phyloP scores from a whole-genome alignment of 1,140 invertebrate genomes.

The Leptopilina clavipes region DNA sequence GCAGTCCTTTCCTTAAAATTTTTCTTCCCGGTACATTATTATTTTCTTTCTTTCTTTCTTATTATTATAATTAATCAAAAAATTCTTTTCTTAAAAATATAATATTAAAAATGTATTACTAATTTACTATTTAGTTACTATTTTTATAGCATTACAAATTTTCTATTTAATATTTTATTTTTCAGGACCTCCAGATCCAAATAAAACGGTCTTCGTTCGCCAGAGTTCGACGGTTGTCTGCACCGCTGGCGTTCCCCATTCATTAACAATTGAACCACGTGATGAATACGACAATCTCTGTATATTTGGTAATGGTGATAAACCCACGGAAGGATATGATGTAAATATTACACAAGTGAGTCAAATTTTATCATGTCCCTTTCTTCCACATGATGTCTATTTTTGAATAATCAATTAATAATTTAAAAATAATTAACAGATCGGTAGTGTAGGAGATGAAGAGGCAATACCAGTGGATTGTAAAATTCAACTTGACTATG shows the following conservation, averaged over 20 bases:
- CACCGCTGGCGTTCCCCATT: slow-evolving; percentile 84
- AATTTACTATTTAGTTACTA: too few relatives aligned
- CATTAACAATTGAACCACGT: slow-evolving; percentile 89
- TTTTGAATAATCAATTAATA: slow-evolving; percentile 33
- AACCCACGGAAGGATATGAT: slow-evolving; percentile 79
- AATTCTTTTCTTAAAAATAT: too few relatives aligned
- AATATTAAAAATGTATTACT: too few relatives aligned
- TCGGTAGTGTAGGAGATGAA: slow-evolving; percentile 69
- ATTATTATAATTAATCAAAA: too few relatives aligned
- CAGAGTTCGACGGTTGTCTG: slow-evolving; percentile 92
- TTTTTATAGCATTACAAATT: too few relatives aligned
- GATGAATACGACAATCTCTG: slow-evolving; percentile 94
- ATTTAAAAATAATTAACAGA: slow-evolving; percentile 64
- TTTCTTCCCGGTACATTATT: slow-evolving; percentile 78
- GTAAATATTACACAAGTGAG: slow-evolving; percentile 71
- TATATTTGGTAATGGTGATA: slow-evolving; percentile 78
- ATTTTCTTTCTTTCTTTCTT: background rate
- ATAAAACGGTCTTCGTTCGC: slow-evolving; percentile 88
- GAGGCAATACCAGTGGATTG: slow-evolving; percentile 75
- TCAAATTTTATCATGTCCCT: too few relatives aligned
- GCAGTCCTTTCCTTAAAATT: slow-evolving; percentile 80
- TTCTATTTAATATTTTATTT: slow-evolving; percentile 62
- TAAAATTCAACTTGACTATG: slow-evolving; percentile 79
- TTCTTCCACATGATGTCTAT: too few relatives aligned
- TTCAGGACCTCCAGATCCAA: slow-evolving; percentile 86